These are phyloP conservation scores for Glaucopsyche alexis DNA, from an alignment of 2,888 invertebrate genomes.

Conservation along the genomic window DNA sequence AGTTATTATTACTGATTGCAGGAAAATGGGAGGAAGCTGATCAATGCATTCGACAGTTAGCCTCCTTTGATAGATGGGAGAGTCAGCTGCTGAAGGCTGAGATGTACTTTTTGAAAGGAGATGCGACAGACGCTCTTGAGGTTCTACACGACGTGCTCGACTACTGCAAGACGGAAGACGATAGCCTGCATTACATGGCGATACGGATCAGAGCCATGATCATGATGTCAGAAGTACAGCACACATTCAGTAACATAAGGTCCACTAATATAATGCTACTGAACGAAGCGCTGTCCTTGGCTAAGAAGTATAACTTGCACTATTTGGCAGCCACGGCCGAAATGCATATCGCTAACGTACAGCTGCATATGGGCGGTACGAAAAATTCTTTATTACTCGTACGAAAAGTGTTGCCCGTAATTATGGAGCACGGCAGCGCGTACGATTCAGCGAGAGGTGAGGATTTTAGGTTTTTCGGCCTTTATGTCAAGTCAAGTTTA, in stretches of 20 bases:
- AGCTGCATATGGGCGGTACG: constrained; percentile 87
- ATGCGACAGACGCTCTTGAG: constrained; percentile 66
- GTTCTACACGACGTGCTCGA: constrained; percentile 76
- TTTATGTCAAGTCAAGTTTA: no score
- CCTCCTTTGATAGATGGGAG: constrained; percentile 83
- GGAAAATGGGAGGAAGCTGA: constrained; percentile 86
- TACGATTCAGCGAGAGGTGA: constrained; percentile 88
- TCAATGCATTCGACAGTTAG: constrained; percentile 83
- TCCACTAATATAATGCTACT: constrained; percentile 78
- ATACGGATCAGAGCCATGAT: constrained; percentile 84
- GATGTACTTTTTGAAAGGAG: constrained; percentile 78
- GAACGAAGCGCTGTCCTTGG: constrained; percentile 86
- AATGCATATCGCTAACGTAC: constrained; percentile 88
- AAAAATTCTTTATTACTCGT: constrained; percentile 86
- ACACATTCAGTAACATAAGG: constrained; percentile 79
- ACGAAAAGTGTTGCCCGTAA: constrained; percentile 83
- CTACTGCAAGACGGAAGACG: constrained; percentile 74
- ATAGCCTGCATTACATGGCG: constrained; percentile 75
- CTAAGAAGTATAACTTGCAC: constrained; percentile 87
- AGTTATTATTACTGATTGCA: constrained; percentile 42
- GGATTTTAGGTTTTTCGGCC: neutral
- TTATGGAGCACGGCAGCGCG: constrained; percentile 89
- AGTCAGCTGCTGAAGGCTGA: constrained; percentile 81
- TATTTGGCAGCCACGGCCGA: constrained; percentile 87
- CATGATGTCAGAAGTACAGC: constrained; percentile 83